Conservation (phyloP, 2,797 vertebrate species). For the Tinamus major region DNA sequence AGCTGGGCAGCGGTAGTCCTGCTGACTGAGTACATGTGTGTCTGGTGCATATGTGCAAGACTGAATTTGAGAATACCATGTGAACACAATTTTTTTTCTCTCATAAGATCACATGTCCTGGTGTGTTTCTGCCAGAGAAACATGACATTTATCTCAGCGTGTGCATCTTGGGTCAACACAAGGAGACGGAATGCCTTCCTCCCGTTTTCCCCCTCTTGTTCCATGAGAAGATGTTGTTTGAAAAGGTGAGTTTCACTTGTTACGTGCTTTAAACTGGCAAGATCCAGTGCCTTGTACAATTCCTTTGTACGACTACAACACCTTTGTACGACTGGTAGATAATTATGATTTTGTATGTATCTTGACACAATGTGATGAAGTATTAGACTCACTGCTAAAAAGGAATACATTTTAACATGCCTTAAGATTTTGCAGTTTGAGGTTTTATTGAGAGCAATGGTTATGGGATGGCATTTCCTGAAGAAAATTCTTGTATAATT, state of each 20-base stretch:
- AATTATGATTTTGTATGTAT: background rate
- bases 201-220: constrained; percentile 83
- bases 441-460: background rate
- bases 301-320: background rate
- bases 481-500: background rate
- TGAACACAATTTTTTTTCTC: background rate
- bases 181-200: constrained; percentile 77
- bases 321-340: background rate
- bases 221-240: constrained; percentile 84
- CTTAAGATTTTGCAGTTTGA: background rate
- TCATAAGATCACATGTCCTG: constrained; percentile 82
- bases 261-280: background rate
- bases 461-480: background rate
- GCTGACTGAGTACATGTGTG: no score
- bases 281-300: background rate
- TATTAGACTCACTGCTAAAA: background rate
- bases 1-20: background rate
- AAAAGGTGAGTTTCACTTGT: constrained; percentile 79
- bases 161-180: constrained; percentile 80
- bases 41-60: fast-evolving
- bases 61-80: background rate
- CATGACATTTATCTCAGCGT: constrained; percentile 82
- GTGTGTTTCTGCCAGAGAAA: constrained; percentile 82
- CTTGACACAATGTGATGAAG: background rate
- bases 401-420: background rate